Evolutionary conservation across 2,797 vertebrate genomes (phyloP).

Genomic region (Sparus aurata): DNA sequence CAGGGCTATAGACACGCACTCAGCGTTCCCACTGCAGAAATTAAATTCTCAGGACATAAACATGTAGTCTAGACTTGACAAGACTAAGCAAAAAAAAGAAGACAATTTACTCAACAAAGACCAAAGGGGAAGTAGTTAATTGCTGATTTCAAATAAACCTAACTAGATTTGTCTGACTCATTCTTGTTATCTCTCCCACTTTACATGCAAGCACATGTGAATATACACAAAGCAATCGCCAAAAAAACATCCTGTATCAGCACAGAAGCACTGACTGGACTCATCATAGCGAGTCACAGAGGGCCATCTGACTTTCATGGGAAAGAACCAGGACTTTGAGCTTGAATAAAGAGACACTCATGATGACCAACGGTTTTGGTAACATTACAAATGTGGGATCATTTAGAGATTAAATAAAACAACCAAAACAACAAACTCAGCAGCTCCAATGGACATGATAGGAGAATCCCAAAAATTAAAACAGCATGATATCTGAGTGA

Average conservation of each 20-base stretch:
- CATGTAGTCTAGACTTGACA: constrained; percentile 48
- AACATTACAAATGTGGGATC: neutral
- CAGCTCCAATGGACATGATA: neutral
- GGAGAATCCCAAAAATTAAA: neutral
- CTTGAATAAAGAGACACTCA: neutral
- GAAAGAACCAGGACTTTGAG: constrained; percentile 37
- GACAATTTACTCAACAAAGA: constrained; percentile 47
- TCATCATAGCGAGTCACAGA: constrained; percentile 69
- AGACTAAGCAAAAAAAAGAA: constrained; percentile 51
- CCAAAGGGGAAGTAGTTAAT: constrained; percentile 49
- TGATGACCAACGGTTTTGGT: neutral
- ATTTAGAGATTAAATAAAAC: neutral
- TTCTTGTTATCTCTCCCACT: constrained; percentile 39
- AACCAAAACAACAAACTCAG: neutral
- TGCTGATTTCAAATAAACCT: constrained; percentile 55
- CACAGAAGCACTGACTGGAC: constrained; percentile 24
- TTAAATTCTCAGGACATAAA: constrained; percentile 45
- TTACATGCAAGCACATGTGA: constrained; percentile 26
- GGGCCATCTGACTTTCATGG: constrained; percentile 21
- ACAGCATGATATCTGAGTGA: neutral
- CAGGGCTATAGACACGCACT: constrained; percentile 12
- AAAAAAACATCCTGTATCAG: constrained; percentile 49
- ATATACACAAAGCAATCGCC: constrained; percentile 11
- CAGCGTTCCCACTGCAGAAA: neutral
- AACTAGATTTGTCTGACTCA: constrained; percentile 61